Evolutionary conservation across 2,113 vertebrate species (phyloP), one percentile per base, ranked within the genome.

Genomic region (Lota lota): DNA sequence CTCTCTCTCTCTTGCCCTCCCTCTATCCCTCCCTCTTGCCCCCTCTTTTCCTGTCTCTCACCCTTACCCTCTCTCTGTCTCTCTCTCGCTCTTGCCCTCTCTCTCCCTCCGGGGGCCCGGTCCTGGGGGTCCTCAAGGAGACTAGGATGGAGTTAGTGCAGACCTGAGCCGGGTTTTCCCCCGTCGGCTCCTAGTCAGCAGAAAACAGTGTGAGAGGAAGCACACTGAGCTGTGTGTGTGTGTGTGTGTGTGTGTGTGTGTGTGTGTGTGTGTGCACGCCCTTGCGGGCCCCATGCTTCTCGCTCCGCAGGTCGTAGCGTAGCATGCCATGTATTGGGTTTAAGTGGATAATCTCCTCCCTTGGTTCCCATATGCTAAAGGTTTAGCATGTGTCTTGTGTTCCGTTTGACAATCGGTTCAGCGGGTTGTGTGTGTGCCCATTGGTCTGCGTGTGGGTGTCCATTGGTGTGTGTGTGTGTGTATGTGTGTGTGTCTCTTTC

Each of bases 121-220:
- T 71, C 83, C 77, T 77, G 57, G 68, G 77, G 82, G 75, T 79
- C 20, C 82, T 74, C 17, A 1, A 10, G 40, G 53, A 16, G 15
- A 17, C 53, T 2, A 56, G 17, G 76, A 40, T 40, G 18, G 61
- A 82, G 86, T 83, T 76, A 78, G 72, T 74, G 74, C 73, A 79
- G 77, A 80, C 79, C 75, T 81, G 73, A 67, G 68, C 61, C 68
- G 57, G 64, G 83, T 84, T 86, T 75, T 67, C 72, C 81, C 83
- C 76, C 75, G 66, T 87, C 87, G 40, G 20, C 19, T 47, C 16
- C 22, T 7, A 61, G 67, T 68, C 67, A 90, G 87, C 88, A 88
- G 70, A 88, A 87, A 87, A 84, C 84, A 79, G 82, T 84, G 81
- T 85, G 83, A 88, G 80, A 85, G 16, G 47, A 74, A 85, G 72